Percentiles rank a stretch among this genome's conserved stretches.
These are phyloP conservation scores for Leptothorax acervorum DNA, from an alignment of 2,888 invertebrate species.

Conservation along the genomic window DNA sequence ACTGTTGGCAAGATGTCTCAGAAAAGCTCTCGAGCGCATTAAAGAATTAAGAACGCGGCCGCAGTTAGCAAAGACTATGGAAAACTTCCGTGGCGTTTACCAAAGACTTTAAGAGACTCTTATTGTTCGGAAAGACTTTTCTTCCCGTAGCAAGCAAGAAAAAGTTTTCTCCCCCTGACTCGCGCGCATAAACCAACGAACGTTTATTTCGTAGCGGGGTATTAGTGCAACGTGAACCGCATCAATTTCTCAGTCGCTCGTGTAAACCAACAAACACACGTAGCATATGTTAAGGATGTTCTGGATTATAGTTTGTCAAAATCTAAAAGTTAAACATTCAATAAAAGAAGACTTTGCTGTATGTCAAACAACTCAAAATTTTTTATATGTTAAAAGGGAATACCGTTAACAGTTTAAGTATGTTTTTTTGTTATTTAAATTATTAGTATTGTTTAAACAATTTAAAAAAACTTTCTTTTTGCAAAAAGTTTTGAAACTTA, in stretches of 20 bases:
- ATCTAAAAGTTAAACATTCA: too few species aligned
- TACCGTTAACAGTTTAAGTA: too few species aligned
- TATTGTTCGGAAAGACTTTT: slow-evolving; percentile 31
- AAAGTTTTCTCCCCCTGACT: neutral
- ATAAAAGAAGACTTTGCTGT: too few species aligned
- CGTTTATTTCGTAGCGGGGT: slow-evolving; percentile 8
- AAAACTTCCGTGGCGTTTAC: slow-evolving; percentile 25
- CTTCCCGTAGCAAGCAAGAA: neutral
- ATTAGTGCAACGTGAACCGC: neutral
- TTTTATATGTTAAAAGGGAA: too few species aligned
- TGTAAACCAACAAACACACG: neutral
- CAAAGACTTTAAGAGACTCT: slow-evolving; percentile 34
- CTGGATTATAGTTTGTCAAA: too few species aligned
- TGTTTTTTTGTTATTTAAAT: too few species aligned
- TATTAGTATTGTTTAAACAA: too few species aligned
- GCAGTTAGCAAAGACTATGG: slow-evolving; percentile 25
- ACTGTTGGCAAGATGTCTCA: neutral
- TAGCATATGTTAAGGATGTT: neutral
- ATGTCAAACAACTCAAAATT: too few species aligned
- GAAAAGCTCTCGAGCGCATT: slow-evolving; percentile 9
- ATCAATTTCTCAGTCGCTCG: neutral
- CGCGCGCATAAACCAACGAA: slow-evolving; percentile 22
- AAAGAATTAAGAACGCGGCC: slow-evolving; percentile 24
- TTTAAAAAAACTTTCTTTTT: too few species aligned
- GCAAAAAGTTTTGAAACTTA: too few species aligned